phyloP scores from a whole-genome alignment of 2,797 vertebrate genomes.

The Huso huso region DNA sequence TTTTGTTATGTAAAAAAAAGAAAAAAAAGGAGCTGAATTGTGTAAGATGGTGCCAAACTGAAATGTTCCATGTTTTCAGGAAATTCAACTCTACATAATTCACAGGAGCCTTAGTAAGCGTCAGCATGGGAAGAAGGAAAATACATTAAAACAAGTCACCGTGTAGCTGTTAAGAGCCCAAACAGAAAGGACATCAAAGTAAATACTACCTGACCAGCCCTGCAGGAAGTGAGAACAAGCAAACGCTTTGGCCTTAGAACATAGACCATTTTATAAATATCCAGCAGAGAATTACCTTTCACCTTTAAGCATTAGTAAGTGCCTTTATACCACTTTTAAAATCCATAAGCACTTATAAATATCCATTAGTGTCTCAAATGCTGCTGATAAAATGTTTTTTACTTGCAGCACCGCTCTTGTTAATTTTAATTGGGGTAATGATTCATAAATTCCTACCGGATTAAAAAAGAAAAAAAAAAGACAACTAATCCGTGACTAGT shows the following conservation, averaged over 20 bases:
- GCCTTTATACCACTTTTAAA: slow-evolving; percentile 42
- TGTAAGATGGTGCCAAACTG: slow-evolving; percentile 12
- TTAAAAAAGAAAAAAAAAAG: slow-evolving; percentile 25
- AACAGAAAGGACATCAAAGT: slow-evolving; percentile 16
- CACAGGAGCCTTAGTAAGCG: slow-evolving; percentile 8
- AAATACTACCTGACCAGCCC: slow-evolving; percentile 12
- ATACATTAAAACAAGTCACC: slow-evolving; percentile 18
- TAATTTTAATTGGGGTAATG: slow-evolving; percentile 55
- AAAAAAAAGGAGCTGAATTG: background rate
- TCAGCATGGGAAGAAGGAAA: slow-evolving; percentile 3
- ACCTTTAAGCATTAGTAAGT: slow-evolving; percentile 43
- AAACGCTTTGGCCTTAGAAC: slow-evolving; percentile 33
- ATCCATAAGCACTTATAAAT: slow-evolving; percentile 46
- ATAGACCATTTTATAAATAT: slow-evolving; percentile 46
- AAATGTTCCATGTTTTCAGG: slow-evolving; percentile 31
- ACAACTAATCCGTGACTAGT: slow-evolving; percentile 59
- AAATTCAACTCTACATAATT: slow-evolving; percentile 35
- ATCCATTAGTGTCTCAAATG: slow-evolving; percentile 43
- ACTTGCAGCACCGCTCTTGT: slow-evolving; percentile 15
- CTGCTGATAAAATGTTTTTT: slow-evolving; percentile 32
- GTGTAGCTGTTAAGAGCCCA: slow-evolving; percentile 6
- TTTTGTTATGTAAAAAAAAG: slow-evolving; percentile 13
- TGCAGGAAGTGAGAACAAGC: slow-evolving; percentile 28
- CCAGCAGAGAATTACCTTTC: slow-evolving; percentile 44
- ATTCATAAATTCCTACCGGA: slow-evolving; percentile 50